These are phyloP conservation scores for Phenganax stokvisi DNA, from an alignment of 92 coral and sea anemone species.

Conservation along the genomic window DNA sequence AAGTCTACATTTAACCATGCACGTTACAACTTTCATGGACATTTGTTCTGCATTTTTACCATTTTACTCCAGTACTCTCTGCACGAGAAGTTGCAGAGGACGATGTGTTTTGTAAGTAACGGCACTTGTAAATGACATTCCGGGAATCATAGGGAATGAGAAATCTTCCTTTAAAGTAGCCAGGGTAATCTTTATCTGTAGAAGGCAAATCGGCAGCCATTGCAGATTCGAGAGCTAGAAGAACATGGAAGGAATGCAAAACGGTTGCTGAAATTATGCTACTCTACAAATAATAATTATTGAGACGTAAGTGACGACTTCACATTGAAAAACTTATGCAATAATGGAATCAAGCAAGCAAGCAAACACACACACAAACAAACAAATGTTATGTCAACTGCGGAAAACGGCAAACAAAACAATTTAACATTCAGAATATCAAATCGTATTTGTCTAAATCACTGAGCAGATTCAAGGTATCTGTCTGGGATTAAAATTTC, in stretches of 20 bases:
- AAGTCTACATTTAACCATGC: too few species aligned
- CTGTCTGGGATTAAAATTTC: slow-evolving; percentile 51
- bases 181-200: slow-evolving; percentile 55
- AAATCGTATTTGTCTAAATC: too few species aligned
- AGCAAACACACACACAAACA: too few species aligned
- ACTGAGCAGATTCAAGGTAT: slow-evolving; percentile 11
- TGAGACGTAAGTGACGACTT: not conserved
- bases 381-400: too few species aligned
- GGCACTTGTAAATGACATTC: slow-evolving; percentile 29
- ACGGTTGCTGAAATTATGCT: slow-evolving; percentile 33
- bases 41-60: too few species aligned
- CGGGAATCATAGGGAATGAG: slow-evolving; percentile 51
- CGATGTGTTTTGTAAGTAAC: slow-evolving; percentile 10
- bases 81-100: slow-evolving; percentile 1
- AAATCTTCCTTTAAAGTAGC: slow-evolving; percentile 48
- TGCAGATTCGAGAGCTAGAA: slow-evolving; percentile 61
- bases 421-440: too few species aligned
- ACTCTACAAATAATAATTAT: slow-evolving; percentile 35
- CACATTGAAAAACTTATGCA: not conserved
- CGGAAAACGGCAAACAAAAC: too few species aligned
- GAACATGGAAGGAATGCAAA: slow-evolving; percentile 57
- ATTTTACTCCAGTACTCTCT: not conserved
- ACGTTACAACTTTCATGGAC: too few species aligned
- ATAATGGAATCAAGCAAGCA: not conserved
- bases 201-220: slow-evolving; percentile 62